These are phyloP conservation scores for Leistus spinibarbis DNA, from an alignment of 2,888 invertebrate genomes.

Conservation along the genomic window DNA sequence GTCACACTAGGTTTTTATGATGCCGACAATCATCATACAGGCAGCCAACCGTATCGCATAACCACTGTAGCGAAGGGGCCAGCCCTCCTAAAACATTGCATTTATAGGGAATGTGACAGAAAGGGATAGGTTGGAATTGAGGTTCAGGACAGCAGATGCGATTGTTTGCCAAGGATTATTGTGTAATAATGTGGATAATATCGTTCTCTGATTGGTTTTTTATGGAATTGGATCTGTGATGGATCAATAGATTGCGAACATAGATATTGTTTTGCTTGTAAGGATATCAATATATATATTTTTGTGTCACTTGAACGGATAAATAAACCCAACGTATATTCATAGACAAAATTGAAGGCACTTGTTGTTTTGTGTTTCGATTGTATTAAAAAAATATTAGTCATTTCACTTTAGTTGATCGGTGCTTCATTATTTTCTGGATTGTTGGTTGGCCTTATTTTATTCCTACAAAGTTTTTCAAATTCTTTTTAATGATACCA, in stretches of 20 bases:
- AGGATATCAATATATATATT: neutral
- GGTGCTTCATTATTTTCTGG: too few relatives aligned
- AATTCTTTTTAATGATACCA: too few relatives aligned
- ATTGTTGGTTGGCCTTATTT: too few relatives aligned
- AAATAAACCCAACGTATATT: too few relatives aligned
- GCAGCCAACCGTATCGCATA: neutral
- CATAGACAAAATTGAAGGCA: too few relatives aligned
- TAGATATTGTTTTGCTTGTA: neutral
- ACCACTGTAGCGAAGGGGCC: neutral
- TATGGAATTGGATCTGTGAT: neutral
- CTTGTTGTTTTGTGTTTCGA: too few relatives aligned
- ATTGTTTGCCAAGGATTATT: neutral
- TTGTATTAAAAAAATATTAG: too few relatives aligned
- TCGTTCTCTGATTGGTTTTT: neutral
- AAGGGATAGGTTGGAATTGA: neutral
- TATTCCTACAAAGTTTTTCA: too few relatives aligned
- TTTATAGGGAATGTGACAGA: neutral
- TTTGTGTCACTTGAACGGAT: too few relatives aligned
- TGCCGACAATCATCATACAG: neutral
- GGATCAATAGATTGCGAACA: neutral
- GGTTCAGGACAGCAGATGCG: neutral
- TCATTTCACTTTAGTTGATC: too few relatives aligned
- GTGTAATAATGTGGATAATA: neutral
- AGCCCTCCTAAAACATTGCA: neutral
- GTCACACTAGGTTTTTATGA: conserved; percentile 29